A percentile compares a stretch with the other conserved stretches of the same genome.
phyloP scores from a whole-genome alignment of 2,113 vertebrate genomes.

The Neogale vison region DNA sequence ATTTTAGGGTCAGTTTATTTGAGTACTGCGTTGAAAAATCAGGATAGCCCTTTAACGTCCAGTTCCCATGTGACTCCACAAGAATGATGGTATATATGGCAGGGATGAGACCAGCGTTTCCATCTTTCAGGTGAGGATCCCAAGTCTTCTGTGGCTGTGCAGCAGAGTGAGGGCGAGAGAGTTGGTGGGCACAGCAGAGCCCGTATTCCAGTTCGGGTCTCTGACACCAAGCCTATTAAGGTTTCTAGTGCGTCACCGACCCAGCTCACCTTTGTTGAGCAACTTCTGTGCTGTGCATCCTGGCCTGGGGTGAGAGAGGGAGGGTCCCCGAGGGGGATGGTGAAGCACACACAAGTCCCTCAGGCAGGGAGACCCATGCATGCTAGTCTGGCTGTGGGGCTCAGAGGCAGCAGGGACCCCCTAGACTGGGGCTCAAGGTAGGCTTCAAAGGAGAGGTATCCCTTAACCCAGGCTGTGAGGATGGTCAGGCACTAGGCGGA shows the following conservation, averaged over 20 bases:
- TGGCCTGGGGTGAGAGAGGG: background rate
- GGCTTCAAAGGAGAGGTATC: background rate
- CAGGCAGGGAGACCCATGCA: rapidly evolving
- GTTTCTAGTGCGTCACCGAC: background rate
- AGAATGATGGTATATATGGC: background rate
- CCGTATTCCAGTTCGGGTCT: background rate
- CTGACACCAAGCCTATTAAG: background rate
- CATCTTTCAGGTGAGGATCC: background rate
- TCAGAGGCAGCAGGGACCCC: background rate
- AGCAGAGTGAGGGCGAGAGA: background rate
- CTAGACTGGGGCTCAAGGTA: background rate
- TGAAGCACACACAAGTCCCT: background rate
- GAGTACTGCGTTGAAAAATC: rapidly evolving
- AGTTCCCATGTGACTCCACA: background rate
- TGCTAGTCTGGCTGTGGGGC: background rate
- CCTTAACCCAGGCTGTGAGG: background rate
- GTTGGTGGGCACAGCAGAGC: background rate
- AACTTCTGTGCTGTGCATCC: no score
- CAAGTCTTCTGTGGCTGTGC: background rate
- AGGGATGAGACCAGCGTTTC: rapidly evolving
- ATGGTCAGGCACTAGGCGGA: background rate
- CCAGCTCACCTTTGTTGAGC: background rate
- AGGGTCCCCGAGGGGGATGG: rapidly evolving
- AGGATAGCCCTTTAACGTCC: background rate
- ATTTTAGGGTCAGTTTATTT: background rate